phyloP scores from a whole-genome alignment of 2,888 invertebrate species.

The Pocota personata region DNA sequence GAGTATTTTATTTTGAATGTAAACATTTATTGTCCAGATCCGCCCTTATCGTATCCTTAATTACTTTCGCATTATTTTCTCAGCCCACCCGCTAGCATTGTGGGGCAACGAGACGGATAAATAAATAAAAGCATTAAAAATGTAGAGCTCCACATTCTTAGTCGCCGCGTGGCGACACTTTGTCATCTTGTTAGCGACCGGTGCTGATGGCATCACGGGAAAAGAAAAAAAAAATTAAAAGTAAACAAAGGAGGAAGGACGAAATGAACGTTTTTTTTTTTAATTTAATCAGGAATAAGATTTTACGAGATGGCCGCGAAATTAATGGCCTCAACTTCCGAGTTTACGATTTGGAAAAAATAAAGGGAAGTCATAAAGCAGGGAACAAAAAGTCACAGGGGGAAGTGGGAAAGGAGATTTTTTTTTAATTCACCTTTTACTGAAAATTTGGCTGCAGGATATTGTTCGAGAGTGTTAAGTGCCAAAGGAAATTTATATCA shows the following conservation, averaged over 20 bases:
- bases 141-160: slow-evolving; percentile 37
- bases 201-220: slow-evolving; percentile 54
- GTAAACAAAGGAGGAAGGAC: slow-evolving; percentile 32
- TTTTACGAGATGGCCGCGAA: slow-evolving; percentile 68
- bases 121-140: slow-evolving; percentile 59
- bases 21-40: slow-evolving; percentile 65
- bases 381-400: slow-evolving; percentile 7
- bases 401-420: not conserved
- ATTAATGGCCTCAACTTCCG: slow-evolving; percentile 69
- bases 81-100: not conserved
- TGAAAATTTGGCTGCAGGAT: slow-evolving; percentile 8
- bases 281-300: slow-evolving; percentile 71
- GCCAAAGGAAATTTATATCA: slow-evolving; percentile 35
- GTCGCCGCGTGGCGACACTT: slow-evolving; percentile 63
- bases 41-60: slow-evolving; percentile 63
- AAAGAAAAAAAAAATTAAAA: not conserved
- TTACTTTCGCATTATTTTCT: slow-evolving; percentile 62
- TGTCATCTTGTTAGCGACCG: slow-evolving; percentile 68
- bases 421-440: slow-evolving; percentile 38
- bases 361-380: slow-evolving; percentile 46
- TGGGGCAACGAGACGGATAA: slow-evolving; percentile 47
- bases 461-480: slow-evolving; percentile 39
- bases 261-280: slow-evolving; percentile 46
- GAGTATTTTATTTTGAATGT: slow-evolving; percentile 61
- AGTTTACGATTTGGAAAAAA: slow-evolving; percentile 69